A percentile compares a stretch with the other conserved stretches of the same genome.
phyloP scores from a whole-genome alignment of 2,888 invertebrate species.

The Seira ritae region DNA sequence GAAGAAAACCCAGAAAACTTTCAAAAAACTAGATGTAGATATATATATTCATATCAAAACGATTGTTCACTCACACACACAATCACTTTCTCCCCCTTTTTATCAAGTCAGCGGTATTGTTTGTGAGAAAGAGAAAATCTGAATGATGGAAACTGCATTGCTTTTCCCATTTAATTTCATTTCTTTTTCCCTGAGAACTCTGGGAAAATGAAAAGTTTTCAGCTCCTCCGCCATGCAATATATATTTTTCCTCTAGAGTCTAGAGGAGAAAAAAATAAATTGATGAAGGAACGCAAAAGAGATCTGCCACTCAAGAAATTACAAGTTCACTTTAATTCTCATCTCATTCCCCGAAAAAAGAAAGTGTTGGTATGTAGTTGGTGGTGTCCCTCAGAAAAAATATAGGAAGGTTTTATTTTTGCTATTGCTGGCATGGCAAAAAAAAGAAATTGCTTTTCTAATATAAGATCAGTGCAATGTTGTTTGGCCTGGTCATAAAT shows the following conservation, averaged over 20 bases:
- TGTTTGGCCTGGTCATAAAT: conserved; percentile 71
- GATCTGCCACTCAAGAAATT: conserved; percentile 14
- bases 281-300: conserved; percentile 41
- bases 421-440: background rate
- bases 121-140: background rate
- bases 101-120: conserved; percentile 56
- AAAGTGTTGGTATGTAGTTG: background rate
- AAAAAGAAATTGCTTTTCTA: conserved; percentile 72
- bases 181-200: background rate
- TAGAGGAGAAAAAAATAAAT: conserved; percentile 9
- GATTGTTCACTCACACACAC: background rate
- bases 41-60: conserved; percentile 36
- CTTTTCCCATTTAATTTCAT: conserved; percentile 38
- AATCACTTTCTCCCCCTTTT: conserved; percentile 43
- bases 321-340: conserved; percentile 8
- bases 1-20: too few species aligned
- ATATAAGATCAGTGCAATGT: conserved; percentile 72
- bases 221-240: too few species aligned
- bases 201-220: too few species aligned
- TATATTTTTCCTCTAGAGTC: too few species aligned
- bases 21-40: background rate
- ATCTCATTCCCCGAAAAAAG: background rate
- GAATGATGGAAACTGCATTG: conserved; percentile 34
- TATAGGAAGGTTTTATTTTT: too few species aligned
- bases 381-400: conserved; percentile 34